These are phyloP conservation scores for Willowsia nigromaculata DNA, from an alignment of 2,888 invertebrate genomes.

Conservation along the genomic window DNA sequence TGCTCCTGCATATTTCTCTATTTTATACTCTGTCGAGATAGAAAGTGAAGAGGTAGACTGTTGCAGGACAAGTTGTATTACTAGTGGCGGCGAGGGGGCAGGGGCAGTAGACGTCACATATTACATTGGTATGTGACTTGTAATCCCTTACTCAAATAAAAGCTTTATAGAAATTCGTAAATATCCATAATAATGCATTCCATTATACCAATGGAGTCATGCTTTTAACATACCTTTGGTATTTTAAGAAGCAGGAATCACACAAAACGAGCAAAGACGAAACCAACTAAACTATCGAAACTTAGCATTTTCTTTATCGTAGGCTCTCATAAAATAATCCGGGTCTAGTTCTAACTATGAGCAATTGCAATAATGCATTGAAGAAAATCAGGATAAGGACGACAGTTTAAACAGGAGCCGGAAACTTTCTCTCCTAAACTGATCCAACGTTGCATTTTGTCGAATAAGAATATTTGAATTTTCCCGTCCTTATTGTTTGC, in stretches of 20 bases:
- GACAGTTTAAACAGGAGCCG: too few species aligned
- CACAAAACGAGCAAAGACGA: background rate
- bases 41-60: background rate
- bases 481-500: too few species aligned
- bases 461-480: too few species aligned
- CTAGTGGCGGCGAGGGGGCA: background rate
- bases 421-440: too few species aligned
- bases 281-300: background rate
- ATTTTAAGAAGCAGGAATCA: too few species aligned
- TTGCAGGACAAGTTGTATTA: background rate
- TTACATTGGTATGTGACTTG: constrained; percentile 33
- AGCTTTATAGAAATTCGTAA: background rate
- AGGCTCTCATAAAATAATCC: background rate
- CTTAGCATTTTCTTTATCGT: background rate
- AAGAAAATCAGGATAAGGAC: constrained; percentile 22
- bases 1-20: too few species aligned
- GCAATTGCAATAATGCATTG: constrained; percentile 56
- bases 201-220: background rate
- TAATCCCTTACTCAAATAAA: constrained; percentile 41
- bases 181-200: background rate
- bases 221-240: background rate
- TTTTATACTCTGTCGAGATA: background rate
- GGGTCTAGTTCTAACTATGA: background rate
- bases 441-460: too few species aligned
- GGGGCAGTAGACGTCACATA: constrained; percentile 3